Conservation (phyloP, 1,140 invertebrate genomes). For the Calephelis nemesis region DNA sequence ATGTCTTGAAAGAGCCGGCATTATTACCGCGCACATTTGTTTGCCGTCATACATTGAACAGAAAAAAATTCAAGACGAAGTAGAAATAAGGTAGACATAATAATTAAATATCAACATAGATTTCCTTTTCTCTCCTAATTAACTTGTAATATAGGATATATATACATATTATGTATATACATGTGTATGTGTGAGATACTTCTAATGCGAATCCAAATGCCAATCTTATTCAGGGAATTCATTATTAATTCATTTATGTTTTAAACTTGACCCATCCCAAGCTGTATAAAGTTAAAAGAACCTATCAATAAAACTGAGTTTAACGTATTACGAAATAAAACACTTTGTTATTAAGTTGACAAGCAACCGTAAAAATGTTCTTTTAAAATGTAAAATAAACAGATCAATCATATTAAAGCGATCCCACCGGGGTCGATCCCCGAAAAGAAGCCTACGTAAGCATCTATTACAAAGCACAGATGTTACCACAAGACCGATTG, state of each 20-base stretch:
- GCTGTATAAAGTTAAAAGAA: conserved; percentile 69
- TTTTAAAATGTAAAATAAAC: conserved; percentile 80
- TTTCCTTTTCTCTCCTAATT: no score
- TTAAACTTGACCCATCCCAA: conserved; percentile 42
- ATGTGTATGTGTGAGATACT: no score
- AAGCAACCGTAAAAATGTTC: conserved; percentile 79
- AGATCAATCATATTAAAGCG: conserved; percentile 79
- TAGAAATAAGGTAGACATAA: no score
- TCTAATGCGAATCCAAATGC: conserved; percentile 29
- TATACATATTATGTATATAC: no score
- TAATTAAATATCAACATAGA: no score
- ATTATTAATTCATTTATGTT: conserved; percentile 47
- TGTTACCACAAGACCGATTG: conserved; percentile 71
- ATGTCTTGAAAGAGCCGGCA: no score
- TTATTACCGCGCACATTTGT: no score
- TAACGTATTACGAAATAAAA: conserved; percentile 76
- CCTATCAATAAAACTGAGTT: conserved; percentile 78
- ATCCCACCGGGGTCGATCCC: conserved; percentile 75
- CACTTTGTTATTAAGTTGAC: conserved; percentile 79
- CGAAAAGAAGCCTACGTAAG: conserved; percentile 77
- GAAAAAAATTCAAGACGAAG: no score
- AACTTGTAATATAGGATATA: no score
- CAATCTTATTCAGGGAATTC: conserved; percentile 42
- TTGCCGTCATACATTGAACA: no score
- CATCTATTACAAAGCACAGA: conserved; percentile 77